Conservation (phyloP, 2,113 vertebrate genomes). For the Marmota monax region DNA sequence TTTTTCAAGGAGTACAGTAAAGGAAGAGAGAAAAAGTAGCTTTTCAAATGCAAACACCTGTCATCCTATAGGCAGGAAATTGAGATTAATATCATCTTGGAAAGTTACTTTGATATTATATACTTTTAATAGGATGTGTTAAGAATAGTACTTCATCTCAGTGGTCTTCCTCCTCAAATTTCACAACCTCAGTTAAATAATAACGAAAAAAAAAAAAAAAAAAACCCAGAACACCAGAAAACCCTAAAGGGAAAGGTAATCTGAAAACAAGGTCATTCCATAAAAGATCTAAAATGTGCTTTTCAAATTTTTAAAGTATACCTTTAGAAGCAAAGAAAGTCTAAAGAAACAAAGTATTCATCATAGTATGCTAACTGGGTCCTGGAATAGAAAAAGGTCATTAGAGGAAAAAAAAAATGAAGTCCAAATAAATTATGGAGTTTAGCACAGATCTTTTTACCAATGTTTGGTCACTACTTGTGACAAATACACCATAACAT, state of each 20-base stretch:
- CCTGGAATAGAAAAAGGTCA: not conserved
- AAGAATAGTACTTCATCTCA: not conserved
- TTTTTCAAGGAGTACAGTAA: too few relatives aligned
- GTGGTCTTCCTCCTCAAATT: not conserved
- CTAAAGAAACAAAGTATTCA: not conserved
- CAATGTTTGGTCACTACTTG: not conserved
- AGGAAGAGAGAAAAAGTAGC: too few relatives aligned
- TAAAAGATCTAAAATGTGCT: not conserved
- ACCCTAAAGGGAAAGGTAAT: not conserved
- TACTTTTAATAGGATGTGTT: too few relatives aligned
- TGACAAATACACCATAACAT: not conserved
- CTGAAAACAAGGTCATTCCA: not conserved
- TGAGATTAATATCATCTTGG: too few relatives aligned
- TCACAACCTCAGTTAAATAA: not conserved
- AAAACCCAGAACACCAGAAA: not conserved
- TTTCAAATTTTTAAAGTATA: too few relatives aligned
- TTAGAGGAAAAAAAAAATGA: not conserved
- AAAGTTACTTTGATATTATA: too few relatives aligned
- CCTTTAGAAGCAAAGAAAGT: too few relatives aligned
- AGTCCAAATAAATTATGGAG: not conserved
- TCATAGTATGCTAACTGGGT: too few relatives aligned
- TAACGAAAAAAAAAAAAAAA: not conserved
- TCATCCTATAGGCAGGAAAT: too few relatives aligned
- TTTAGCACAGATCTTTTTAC: not conserved
- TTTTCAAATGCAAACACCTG: too few relatives aligned